phyloP scores from a whole-genome alignment of 1,140 invertebrate genomes.

The Caerostris darwini region DNA sequence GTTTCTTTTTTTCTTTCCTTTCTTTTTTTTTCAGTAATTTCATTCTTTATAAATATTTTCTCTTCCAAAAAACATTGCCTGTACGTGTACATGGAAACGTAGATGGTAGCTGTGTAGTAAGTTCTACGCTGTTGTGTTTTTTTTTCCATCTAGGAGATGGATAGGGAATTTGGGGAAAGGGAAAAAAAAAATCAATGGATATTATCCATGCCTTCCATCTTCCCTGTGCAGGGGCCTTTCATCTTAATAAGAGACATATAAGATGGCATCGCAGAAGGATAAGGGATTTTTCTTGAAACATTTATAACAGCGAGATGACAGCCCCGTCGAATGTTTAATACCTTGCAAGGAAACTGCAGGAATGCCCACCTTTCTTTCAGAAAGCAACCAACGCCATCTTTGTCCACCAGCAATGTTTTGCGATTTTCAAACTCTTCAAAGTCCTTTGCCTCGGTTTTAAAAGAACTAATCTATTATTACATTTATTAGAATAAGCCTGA shows the following conservation, averaged over 20 bases:
- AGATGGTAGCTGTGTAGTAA: not conserved
- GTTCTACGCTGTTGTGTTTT: not conserved
- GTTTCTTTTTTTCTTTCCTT: not conserved
- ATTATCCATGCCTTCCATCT: conserved; percentile 6
- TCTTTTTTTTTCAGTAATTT: not conserved
- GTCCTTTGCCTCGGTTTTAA: too few relatives aligned
- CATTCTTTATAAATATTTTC: conserved; percentile 48
- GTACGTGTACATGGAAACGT: not conserved
- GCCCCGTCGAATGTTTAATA: not conserved
- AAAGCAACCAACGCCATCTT: too few relatives aligned
- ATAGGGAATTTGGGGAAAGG: not conserved
- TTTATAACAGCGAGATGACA: not conserved
- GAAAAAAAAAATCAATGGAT: not conserved
- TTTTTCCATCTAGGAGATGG: not conserved
- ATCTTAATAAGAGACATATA: conserved; percentile 34
- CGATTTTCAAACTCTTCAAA: too few relatives aligned
- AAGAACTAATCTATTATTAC: too few relatives aligned
- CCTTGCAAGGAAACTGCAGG: not conserved
- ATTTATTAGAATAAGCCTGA: too few relatives aligned
- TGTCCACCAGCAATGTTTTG: too few relatives aligned
- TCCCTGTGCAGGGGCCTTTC: not conserved
- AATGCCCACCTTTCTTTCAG: too few relatives aligned
- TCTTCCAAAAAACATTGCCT: conserved; percentile 44
- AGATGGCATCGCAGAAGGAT: not conserved
- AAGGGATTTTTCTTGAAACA: not conserved